Evolutionary conservation across 2,797 vertebrate genomes (phyloP).

Genomic region (Decapterus maruadsi): DNA sequence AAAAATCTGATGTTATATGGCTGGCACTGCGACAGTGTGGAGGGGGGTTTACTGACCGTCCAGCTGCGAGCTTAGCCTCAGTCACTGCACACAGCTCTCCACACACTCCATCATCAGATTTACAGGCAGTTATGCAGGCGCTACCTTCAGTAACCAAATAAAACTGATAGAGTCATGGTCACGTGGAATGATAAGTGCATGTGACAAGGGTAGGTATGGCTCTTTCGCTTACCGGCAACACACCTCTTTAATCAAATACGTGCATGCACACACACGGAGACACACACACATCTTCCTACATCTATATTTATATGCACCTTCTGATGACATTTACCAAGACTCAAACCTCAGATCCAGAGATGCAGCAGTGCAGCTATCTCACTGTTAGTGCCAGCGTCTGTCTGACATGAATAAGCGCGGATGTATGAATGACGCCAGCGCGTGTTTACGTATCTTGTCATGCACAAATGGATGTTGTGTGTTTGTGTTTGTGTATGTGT

Average conservation of each 20-base stretch:
- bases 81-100: not conserved
- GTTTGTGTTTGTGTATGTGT: not conserved
- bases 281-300: not conserved
- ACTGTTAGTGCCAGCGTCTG: not conserved
- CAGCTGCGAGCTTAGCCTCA: not conserved
- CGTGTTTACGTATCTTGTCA: not conserved
- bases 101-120: not conserved
- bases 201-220: conserved; percentile 5
- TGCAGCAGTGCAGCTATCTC: not conserved
- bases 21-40: not conserved
- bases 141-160: conserved; percentile 7
- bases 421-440: not conserved
- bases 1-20: no score
- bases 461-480: not conserved
- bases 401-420: not conserved
- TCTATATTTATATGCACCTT: not conserved
- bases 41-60: not conserved
- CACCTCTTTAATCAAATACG: conserved; percentile 22
- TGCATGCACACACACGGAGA: not conserved
- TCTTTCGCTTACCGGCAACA: conserved; percentile 24
- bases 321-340: conserved; percentile 5
- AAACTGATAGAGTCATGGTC: conserved; percentile 26
- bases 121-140: conserved; percentile 7
- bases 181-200: conserved; percentile 14
- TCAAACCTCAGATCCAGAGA: not conserved